Conservation (phyloP, 2,888 invertebrate genomes). For the Troglohyphantes excavatus region DNA sequence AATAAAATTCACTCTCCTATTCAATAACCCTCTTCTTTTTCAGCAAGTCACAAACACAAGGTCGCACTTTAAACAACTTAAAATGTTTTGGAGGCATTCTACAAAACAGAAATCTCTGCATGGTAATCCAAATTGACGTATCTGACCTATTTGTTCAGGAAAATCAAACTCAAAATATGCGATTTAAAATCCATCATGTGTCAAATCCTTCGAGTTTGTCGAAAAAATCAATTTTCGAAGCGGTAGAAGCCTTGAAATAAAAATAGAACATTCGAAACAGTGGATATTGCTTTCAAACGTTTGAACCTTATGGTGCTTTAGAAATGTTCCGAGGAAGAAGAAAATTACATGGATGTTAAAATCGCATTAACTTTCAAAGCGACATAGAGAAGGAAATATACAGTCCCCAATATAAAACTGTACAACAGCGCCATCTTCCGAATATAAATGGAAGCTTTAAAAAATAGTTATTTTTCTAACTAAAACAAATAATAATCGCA, state of each 20-base stretch:
- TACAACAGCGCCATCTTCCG: conserved; percentile 39
- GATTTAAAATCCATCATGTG: conserved; percentile 56
- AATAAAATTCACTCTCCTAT: no score
- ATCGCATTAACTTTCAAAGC: conserved; percentile 51
- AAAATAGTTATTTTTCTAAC: no score
- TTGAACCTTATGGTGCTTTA: conserved; percentile 37
- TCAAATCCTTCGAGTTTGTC: conserved; percentile 40
- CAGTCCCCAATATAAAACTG: neutral
- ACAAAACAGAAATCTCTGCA: neutral
- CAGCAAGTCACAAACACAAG: no score
- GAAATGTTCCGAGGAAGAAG: conserved; percentile 33
- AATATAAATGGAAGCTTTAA: neutral
- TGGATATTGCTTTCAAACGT: conserved; percentile 39
- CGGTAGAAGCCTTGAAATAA: neutral
- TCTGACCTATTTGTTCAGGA: conserved; percentile 28
- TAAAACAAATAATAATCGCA: no score
- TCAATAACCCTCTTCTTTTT: no score
- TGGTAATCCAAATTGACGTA: conserved; percentile 23
- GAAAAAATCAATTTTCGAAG: conserved; percentile 46
- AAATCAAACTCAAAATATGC: conserved; percentile 37
- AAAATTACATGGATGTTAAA: conserved; percentile 64
- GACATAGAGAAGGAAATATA: conserved; percentile 1
- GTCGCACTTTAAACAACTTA: no score
- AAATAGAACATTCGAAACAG: conserved; percentile 17
- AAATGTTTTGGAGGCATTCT: no score